These are phyloP conservation scores for Drosophila saltans DNA, from an alignment of 1,140 invertebrate species.

Conservation along the genomic window DNA sequence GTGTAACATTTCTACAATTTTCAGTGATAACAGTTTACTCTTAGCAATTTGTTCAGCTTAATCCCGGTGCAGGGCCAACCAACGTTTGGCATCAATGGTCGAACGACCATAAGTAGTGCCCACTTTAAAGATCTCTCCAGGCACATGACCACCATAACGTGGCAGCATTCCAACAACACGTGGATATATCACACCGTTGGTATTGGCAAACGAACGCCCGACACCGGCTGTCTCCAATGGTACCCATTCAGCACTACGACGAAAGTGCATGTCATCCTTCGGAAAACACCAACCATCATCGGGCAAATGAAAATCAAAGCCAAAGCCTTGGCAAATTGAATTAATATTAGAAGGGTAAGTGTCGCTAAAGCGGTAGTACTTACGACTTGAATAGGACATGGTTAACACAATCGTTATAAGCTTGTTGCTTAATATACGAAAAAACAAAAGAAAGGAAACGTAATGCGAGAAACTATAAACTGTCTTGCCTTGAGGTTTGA, in stretches of 20 bases:
- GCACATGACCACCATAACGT: slow-evolving; percentile 89
- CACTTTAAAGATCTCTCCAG: slow-evolving; percentile 86
- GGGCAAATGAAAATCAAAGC: slow-evolving; percentile 65
- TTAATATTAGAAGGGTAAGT: no score
- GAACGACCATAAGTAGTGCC: slow-evolving; percentile 89
- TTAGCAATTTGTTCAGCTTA: slow-evolving; percentile 10
- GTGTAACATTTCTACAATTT: slow-evolving; percentile 1
- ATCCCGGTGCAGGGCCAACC: slow-evolving; percentile 83
- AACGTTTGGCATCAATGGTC: slow-evolving; percentile 88
- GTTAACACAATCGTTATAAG: background rate
- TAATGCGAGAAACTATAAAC: background rate
- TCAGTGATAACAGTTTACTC: background rate
- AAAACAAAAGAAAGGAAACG: slow-evolving; percentile 5
- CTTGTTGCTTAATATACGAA: slow-evolving; percentile 7
- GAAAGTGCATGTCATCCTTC: slow-evolving; percentile 88
- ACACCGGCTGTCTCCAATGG: slow-evolving; percentile 84
- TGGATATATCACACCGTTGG: slow-evolving; percentile 87
- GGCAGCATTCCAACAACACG: slow-evolving; percentile 88
- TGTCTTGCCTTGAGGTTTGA: slow-evolving; percentile 18
- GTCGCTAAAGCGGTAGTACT: slow-evolving; percentile 26
- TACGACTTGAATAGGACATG: slow-evolving; percentile 66
- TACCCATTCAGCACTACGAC: slow-evolving; percentile 86
- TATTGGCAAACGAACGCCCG: slow-evolving; percentile 83
- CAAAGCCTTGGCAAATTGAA: slow-evolving; percentile 38
- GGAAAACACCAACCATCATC: slow-evolving; percentile 83